These are phyloP conservation scores for Drosophila monieri DNA, from an alignment of 2,888 invertebrate genomes.

Conservation along the genomic window DNA sequence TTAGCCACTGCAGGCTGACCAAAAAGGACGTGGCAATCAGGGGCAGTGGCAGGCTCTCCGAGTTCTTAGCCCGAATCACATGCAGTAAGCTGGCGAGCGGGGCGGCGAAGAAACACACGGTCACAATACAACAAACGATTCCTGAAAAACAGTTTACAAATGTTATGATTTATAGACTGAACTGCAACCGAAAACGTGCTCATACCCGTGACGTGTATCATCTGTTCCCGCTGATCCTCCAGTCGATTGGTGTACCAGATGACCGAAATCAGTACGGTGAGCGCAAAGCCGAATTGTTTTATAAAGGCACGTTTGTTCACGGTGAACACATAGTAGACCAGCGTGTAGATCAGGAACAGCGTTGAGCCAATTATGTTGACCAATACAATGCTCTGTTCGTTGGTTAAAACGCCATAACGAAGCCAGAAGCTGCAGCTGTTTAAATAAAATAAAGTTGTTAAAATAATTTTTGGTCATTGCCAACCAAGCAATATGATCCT, in stretches of 20 bases:
- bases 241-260: constrained; percentile 87
- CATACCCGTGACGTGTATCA: constrained; percentile 88
- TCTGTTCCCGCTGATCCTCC: constrained; percentile 84
- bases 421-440: constrained; percentile 91
- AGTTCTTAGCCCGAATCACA: constrained; percentile 91
- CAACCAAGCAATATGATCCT: constrained; percentile 19
- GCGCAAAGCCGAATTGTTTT: constrained; percentile 86
- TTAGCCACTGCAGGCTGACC: constrained; percentile 92
- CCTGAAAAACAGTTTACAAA: constrained; percentile 84
- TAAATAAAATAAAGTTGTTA: constrained; percentile 26
- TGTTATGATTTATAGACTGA: not conserved
- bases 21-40: constrained; percentile 93
- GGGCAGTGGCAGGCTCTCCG: constrained; percentile 94
- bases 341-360: constrained; percentile 89
- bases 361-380: constrained; percentile 91
- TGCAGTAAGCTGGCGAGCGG: constrained; percentile 92
- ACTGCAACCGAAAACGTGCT: not conserved
- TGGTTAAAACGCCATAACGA: constrained; percentile 90
- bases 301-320: constrained; percentile 88
- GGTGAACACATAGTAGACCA: constrained; percentile 90
- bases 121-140: constrained; percentile 88
- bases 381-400: constrained; percentile 89
- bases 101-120: constrained; percentile 92
- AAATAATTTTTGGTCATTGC: constrained; percentile 10
- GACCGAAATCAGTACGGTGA: constrained; percentile 85